Evolutionary conservation across 2,888 invertebrate species (phyloP).

Genomic region (Chloroclystis v-ata): DNA sequence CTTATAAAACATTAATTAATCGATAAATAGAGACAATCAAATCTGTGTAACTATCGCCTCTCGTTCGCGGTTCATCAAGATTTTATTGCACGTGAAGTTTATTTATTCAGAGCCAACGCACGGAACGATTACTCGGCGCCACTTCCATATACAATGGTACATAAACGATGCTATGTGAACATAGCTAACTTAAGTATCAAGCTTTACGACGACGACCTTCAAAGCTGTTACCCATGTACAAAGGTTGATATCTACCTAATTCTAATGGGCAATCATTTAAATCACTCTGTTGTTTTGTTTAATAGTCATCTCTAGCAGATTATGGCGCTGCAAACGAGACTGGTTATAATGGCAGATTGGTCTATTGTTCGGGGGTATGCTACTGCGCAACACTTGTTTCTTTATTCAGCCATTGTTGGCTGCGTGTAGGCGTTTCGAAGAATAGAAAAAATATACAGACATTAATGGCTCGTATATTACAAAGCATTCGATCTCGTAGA

Average conservation of each 20-base stretch:
- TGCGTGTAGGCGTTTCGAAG: conserved; percentile 52
- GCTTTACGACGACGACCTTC: conserved; percentile 38
- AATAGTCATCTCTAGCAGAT: conserved; percentile 47
- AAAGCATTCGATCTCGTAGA: conserved; percentile 10
- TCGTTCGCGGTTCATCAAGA: conserved; percentile 43
- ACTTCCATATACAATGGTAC: conserved; percentile 35
- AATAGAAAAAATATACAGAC: conserved; percentile 23
- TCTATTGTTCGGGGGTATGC: conserved; percentile 61
- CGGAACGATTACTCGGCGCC: conserved; percentile 51
- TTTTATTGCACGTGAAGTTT: conserved; percentile 48
- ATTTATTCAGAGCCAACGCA: conserved; percentile 43
- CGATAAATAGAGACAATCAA: conserved; percentile 40
- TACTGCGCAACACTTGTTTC: conserved; percentile 60
- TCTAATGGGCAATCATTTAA: conserved; percentile 45
- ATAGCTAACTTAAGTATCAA: conserved; percentile 30
- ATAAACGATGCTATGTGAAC: conserved; percentile 30
- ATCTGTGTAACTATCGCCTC: conserved; percentile 35
- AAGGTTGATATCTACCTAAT: conserved; percentile 26
- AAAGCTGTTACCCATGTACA: conserved; percentile 23
- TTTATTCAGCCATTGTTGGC: conserved; percentile 47
- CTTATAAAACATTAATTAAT: conserved; percentile 35
- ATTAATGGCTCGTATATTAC: conserved; percentile 15
- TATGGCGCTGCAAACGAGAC: conserved; percentile 43
- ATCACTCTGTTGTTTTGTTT: conserved; percentile 48
- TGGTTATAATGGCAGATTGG: conserved; percentile 49